Conservation (phyloP, 2,888 invertebrate species). For the Candidula unifasciata region DNA sequence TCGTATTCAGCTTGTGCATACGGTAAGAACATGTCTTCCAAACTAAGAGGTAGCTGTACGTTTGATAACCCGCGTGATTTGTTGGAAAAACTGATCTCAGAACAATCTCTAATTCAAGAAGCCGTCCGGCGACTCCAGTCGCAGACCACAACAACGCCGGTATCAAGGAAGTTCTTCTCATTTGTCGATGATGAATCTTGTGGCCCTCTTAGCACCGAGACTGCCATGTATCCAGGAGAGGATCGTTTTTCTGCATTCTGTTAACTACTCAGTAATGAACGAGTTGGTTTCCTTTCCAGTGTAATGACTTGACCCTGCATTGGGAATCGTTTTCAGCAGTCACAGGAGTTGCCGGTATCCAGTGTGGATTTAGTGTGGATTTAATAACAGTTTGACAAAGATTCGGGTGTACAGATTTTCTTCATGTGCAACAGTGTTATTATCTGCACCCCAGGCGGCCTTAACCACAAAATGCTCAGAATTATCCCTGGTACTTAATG, state of each 20-base stretch:
- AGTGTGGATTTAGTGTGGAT: no score
- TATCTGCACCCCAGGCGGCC: not conserved
- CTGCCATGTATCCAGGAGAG: conserved; percentile 22
- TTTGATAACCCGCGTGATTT: conserved; percentile 39
- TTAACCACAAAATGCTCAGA: conserved; percentile 6
- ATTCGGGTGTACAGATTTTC: no score
- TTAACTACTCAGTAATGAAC: not conserved
- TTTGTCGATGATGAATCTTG: conserved; percentile 42
- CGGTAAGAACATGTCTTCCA: conserved; percentile 27
- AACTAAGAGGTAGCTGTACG: not conserved
- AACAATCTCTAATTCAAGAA: conserved; percentile 56
- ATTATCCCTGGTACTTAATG: no score
- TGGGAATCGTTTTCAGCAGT: no score
- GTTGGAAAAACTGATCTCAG: conserved; percentile 51
- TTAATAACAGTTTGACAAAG: no score
- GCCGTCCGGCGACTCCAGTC: conserved; percentile 54
- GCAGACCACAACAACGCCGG: not conserved
- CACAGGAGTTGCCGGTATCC: no score
- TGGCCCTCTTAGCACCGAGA: conserved; percentile 19
- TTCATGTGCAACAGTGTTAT: no score
- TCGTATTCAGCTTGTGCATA: not conserved
- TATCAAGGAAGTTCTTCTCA: conserved; percentile 3
- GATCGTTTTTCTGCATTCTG: conserved; percentile 38
- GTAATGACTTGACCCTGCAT: no score
- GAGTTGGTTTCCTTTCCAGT: not conserved